Base-by-base conservation (phyloP, 1,140 invertebrate genomes). In the Coelopa frigida region DNA sequence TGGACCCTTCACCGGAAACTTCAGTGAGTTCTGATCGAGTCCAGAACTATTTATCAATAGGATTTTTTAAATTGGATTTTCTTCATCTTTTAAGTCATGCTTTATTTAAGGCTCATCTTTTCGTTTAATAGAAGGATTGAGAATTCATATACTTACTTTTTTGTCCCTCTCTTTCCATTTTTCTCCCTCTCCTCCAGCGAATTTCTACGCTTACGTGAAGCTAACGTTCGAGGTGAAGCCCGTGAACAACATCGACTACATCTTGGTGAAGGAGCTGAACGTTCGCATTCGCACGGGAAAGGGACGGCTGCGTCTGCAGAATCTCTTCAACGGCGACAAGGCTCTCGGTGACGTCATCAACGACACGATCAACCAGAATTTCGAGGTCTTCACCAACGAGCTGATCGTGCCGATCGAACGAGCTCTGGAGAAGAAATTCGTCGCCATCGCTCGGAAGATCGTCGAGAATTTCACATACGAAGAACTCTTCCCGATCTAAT, bases 281-380 rank as follows among this genome's bases (percentile, higher is more conserved):
- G 49, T 83, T 15, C 79, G 76, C 55, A 70, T 82, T 24, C 63
- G 71, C 15, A 73, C 82, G 4, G 75, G 74, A 11, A 72, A 73
- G 26, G 80, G 80, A 5, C 61, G 54, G 4, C 50, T 82, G 2
- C 61, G 70, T 14, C 56, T 84, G 17, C 73, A 78, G 1, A 82
- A 84, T 62, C 64, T 83, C 2, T 83, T 83, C 37, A 74, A 74
- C 15, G 80, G 78, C 10, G 79, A 83, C 43, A 73, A 74, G 52
- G 55, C 70, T 5, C 52, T 79, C 37, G 72, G 77, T 3, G 75
- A 77, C 18, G 71, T 80, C 3, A 68, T 82, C 4, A 81, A 82
- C 54, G 68, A 65, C 7, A 75, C 77, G 0, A 78, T 82, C 27
- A 83, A 83, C 56, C 73, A 72, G 29, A 83, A 82, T 52, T 79